Evolutionary conservation across 37 sponge, comb jelly and placozoan genomes (phyloP), one percentile per base, ranked within the genome.

Genomic region (Chondrilla cf. caribensis): DNA sequence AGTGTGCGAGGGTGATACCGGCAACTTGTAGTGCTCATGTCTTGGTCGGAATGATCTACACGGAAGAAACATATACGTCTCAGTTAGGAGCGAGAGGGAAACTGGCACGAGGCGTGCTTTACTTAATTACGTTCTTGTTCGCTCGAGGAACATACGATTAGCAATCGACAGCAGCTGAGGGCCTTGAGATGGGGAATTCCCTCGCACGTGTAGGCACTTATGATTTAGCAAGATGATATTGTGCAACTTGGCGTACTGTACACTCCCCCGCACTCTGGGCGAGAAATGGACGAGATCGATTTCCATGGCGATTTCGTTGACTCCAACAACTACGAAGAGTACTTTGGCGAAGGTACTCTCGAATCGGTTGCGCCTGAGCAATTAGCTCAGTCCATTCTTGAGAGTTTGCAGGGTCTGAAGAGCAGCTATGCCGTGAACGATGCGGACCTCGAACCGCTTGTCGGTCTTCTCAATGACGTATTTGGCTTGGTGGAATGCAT

Each of bases 381-480:
- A 39, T 43, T 73, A 37, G 76, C 76, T 0, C 76, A 73, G 28
- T 54, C 31, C 9, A 54, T 82, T 28, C n/a, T 82, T 19, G 37
- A 38, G 9, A 38, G 9, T 4, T 64, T 81, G 60, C 44, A 81
- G 2, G 22, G 41, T 0, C 60, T 58, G 0, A 60, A 25, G 17
- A 37, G 28, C 3, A 18, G 17, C 42, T 82, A 82, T 41, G 40
- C 42, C 2, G 17, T 43, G 19, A 58, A 82, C 1, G 57, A 43
- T 51, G 83, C 19, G 1, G 76, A 70, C 26, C 58, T 82, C 72
- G 21, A 31, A 11, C 31, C 9, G 1, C 39, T 54, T 9, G 54
- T 91, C 80, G 89, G 87, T 36, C 58, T 77, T 38, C 84, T 72
- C 38, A 64, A 66, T 51, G 89, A 91, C 43, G 54, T 81, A 11